Base-by-base conservation (phyloP, 2,797 vertebrate species). In the Betta splendens region DNA sequence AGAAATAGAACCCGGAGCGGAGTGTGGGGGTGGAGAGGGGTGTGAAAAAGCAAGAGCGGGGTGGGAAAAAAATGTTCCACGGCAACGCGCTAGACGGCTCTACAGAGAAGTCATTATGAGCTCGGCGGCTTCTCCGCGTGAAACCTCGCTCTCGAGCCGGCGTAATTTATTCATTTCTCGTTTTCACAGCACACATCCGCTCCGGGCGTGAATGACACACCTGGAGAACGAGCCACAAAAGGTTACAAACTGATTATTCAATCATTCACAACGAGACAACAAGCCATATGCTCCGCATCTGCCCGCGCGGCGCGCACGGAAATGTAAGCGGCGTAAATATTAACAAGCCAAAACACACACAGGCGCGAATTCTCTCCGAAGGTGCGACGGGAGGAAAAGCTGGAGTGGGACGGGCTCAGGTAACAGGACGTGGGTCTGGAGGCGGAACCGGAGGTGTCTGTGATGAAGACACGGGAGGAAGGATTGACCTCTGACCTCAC, bases 261-360 rank as follows among this genome's bases (percentile, higher is more conserved):
- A 82, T 86, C 77, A 79, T 74, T 81, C 70, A 64, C 67, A 49
- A 57, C 9, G 38, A 76, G 76, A 86, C 76, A 86, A 85, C 77
- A 53, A 76, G 81, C 79, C 81, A 87, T 79, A 80, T 80, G 81
- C 72, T 79, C 55, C 32, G 68, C 83, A 79, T 85, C 85, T 80
- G 84, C 72, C 70, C 69, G 59, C 65, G 69, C 71, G 63, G 78
- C 78, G 81, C 82, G 76, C 77, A 85, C 85, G 84, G 81, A 89
- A 87, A 87, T 88, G 56, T 50, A 54, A 56, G 72, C 16, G 69
- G 61, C 81, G 85, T 85, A 81, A 89, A 91, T 90, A 89, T 90
- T 89, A 84, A 89, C 78, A 80, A 71, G 68, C 54, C 32, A 15
- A 63, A 85, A 82, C 48, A 65, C 77, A 71, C 68, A 57, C 68